Base-by-base conservation (phyloP, 2,113 vertebrate species). In the Xenus cinereus region DNA sequence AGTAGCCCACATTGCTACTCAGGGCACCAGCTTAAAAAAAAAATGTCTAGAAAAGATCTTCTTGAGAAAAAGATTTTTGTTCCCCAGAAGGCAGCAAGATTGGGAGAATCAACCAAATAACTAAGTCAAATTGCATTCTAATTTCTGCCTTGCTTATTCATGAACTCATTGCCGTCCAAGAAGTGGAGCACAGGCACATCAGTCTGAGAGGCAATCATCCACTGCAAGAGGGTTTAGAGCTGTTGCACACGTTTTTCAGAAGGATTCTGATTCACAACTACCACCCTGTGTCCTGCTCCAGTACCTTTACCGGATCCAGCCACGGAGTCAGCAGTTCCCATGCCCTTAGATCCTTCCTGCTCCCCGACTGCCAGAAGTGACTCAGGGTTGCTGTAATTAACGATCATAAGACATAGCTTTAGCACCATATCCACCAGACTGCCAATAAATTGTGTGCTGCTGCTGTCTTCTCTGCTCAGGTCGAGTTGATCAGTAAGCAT, bases 351-450 rank as follows among this genome's bases (percentile, higher is more conserved):
- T 13, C 71, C 10, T 97, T 92, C 39, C 86, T 86, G 2, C 92
- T 93, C 56, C 60, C 89, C 14, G 87, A 76, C 22, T 69, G 83
- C 78, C 48, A 98, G 73, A 30, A 93, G 83, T 37, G 94, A 89
- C 51, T 93, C 62, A 22, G 76, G 53, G 73, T 95, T 97, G 69
- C 96, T 98, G 84, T 96, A 97, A 88, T 97, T 97, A 81, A 95
- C 95, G 57, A 93, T 95, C 43, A 90, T 91, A 89, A 97, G 93
- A 82, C 97, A 97, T 48, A 97, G 8, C 80, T 97, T 98, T 95
- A 97, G 96, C 64, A 96, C 97, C 2, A 94, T 97, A 50, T 97
- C 97, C 59, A 96, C 89, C 56, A 97, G 75, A 18, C 94, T 87
- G 21, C 97, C 95, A 50, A 95, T 17, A 88, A 97, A 93, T 30